Percentiles rank a stretch among this genome's conserved stretches.
These are phyloP conservation scores for Meandrina meandrites DNA, from an alignment of 92 coral and sea anemone genomes.

Conservation along the genomic window DNA sequence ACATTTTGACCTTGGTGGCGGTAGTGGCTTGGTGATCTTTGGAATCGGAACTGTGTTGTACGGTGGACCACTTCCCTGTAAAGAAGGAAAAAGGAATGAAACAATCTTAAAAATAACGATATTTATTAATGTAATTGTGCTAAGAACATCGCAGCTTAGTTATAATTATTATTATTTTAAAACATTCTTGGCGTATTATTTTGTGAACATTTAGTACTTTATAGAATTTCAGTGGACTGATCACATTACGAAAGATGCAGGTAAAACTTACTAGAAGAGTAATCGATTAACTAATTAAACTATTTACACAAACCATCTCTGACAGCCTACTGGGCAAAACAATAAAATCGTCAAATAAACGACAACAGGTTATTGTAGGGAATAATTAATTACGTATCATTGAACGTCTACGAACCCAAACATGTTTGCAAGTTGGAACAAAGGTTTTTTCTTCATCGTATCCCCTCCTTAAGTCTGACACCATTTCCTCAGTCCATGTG, in stretches of 20 bases:
- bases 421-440: background rate
- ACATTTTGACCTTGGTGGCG: constrained; percentile 19
- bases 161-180: no score
- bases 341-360: no score
- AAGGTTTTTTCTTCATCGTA: constrained; percentile 4
- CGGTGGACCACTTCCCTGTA: background rate
- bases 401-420: background rate
- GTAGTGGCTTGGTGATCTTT: constrained; percentile 16
- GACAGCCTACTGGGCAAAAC: no score
- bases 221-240: background rate
- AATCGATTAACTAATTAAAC: no score
- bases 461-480: constrained; percentile 23
- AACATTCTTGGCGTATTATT: background rate
- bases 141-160: background rate
- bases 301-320: no score
- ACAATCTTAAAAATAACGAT: no score
- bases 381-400: no score
- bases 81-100: background rate
- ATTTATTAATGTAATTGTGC: no score
- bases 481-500: constrained; percentile 57
- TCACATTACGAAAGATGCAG: no score
- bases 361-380: no score
- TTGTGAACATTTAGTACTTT: background rate
- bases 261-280: no score
- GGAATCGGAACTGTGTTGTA: constrained; percentile 4